Evolutionary conservation across 2,113 vertebrate genomes (phyloP), one percentile per base, ranked within the genome.

Genomic region (Natator depressus): DNA sequence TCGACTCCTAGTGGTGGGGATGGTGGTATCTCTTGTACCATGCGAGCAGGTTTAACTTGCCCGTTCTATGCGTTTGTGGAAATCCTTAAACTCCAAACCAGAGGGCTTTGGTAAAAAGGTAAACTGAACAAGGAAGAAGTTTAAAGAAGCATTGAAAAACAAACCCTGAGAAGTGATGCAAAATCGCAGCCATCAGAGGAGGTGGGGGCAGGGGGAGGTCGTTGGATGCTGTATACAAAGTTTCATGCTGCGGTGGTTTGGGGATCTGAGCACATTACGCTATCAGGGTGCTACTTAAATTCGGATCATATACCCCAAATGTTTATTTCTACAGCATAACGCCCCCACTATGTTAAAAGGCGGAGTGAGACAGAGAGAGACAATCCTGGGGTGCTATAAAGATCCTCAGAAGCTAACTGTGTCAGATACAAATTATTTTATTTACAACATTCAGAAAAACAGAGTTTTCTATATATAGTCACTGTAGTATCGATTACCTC

Each of bases 41-140:
- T 13, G 25, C 24, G 55, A 93, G 80, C 53, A 85, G 14, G 55
- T 53, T 83, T 80, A 92, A 85, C 82, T 93, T 94, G 29, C 87
- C 87, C 38, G 10, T 93, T 93, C 87, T 86, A 92, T 82, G 80
- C 78, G 91, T 93, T 55, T 95, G 88, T 96, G 96, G 92, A 95
- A 96, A 97, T 96, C 95, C 94, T 93, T 93, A 79, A 89, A 38
- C n/a, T 69, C 62, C 62, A 69, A 9, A 8, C 76, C 10, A 14
- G 16, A 4, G 46, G 24, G 29, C 12, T 46, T 27, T 16, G 47
- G 46, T 31, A 20, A 80, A 50, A 80, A 49, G 78, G 47, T 38
- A 31, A 80, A 80, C 42, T 31, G 14, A 80, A 80, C 38, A 17
- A 69, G 16, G 35, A 69, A 69, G 16, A 69, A 69, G 62, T n/a